These are phyloP conservation scores for Bungarus multicinctus DNA, from an alignment of 2,113 vertebrate species.

Conservation along the genomic window DNA sequence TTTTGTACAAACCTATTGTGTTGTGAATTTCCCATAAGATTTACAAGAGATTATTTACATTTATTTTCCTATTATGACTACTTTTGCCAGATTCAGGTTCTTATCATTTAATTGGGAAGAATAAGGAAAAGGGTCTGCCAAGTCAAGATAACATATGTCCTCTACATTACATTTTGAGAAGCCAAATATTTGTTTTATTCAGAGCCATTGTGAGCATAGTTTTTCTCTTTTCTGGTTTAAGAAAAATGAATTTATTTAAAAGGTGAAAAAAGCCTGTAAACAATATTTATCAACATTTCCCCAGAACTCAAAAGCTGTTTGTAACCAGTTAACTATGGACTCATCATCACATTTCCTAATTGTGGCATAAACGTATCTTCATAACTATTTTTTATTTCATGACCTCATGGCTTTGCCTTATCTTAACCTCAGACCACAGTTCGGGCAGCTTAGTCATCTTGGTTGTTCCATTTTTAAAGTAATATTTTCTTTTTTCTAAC, in stretches of 20 bases:
- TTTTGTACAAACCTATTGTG: not conserved
- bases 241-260: not conserved
- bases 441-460: not conserved
- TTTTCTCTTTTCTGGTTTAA: not conserved
- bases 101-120: not conserved
- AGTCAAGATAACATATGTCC: conserved; percentile 15
- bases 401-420: not conserved
- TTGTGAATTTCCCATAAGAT: not conserved
- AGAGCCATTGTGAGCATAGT: not conserved
- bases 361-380: not conserved
- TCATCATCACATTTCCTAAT: not conserved
- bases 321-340: not conserved
- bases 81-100: not conserved
- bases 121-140: not conserved
- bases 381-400: not conserved
- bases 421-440: not conserved
- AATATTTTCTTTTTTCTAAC: not conserved
- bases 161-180: not conserved
- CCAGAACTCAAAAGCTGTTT: not conserved
- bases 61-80: not conserved
- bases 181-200: conserved; percentile 1
- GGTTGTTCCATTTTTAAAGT: not conserved
- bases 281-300: not conserved
- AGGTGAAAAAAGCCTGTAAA: not conserved
- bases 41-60: not conserved